Conservation (phyloP, 2,113 vertebrate genomes). For the Donacobius atricapilla region DNA sequence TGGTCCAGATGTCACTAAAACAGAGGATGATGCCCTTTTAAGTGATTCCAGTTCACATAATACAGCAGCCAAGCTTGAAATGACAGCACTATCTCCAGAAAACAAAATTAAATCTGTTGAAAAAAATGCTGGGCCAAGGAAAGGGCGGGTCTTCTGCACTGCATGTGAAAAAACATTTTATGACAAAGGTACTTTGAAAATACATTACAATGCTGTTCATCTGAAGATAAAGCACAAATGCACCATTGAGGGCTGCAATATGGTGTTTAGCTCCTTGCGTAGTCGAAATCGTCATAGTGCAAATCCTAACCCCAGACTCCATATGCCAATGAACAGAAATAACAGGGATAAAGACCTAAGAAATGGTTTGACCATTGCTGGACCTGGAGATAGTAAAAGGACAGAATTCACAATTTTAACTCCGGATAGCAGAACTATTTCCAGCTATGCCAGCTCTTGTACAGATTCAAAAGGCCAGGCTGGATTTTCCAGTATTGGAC, state of each 20-base stretch:
- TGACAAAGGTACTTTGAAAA: constrained; percentile 97
- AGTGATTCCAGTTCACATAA: constrained; percentile 85
- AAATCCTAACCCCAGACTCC: constrained; percentile 95
- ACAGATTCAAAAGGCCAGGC: constrained; percentile 80
- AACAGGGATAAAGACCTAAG: constrained; percentile 92
- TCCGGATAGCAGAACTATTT: constrained; percentile 76
- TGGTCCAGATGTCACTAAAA: constrained; percentile 70
- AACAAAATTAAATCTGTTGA: constrained; percentile 78
- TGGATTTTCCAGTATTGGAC: constrained; percentile 76
- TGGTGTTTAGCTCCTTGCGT: constrained; percentile 95
- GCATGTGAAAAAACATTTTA: constrained; percentile 99
- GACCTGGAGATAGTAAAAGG: constrained; percentile 73
- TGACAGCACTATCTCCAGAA: constrained; percentile 83
- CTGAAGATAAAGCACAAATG: constrained; percentile 98
- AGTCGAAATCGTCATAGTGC: constrained; percentile 97
- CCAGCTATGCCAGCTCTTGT: constrained; percentile 78
- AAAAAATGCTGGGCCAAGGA: constrained; percentile 81
- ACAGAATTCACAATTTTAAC: constrained; percentile 71
- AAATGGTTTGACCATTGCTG: constrained; percentile 73
- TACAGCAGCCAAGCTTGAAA: constrained; percentile 79
- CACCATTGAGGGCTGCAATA: constrained; percentile 96
- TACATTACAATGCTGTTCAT: constrained; percentile 98
- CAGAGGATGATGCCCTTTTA: constrained; percentile 82
- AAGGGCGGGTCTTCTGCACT: constrained; percentile 93
- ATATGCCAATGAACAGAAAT: constrained; percentile 98